A percentile compares a stretch with the other conserved stretches of the same genome.
These are phyloP conservation scores for Carabus problematicus DNA, from an alignment of 2,888 invertebrate species.

Conservation along the genomic window DNA sequence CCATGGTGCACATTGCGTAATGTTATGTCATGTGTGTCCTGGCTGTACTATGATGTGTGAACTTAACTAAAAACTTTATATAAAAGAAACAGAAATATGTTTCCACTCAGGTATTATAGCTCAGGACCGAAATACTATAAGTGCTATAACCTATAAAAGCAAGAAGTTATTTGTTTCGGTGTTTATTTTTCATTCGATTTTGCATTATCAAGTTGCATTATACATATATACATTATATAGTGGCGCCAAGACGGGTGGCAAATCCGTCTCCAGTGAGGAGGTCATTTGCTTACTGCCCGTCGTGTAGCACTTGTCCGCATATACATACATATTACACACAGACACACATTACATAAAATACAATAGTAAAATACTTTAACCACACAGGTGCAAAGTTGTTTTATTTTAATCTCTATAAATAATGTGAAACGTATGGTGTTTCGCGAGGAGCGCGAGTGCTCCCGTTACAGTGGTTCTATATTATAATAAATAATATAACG, in stretches of 20 bases:
- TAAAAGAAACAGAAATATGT: constrained; percentile 50
- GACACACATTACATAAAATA: neutral
- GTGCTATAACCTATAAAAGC: constrained; percentile 41
- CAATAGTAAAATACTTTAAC: constrained; percentile 21
- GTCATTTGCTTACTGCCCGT: no score
- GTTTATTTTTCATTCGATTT: constrained; percentile 30
- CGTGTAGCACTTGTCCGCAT: neutral
- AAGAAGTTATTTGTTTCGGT: constrained; percentile 37
- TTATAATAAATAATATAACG: constrained; percentile 28
- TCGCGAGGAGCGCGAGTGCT: constrained; percentile 17
- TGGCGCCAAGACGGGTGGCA: no score
- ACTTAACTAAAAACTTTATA: constrained; percentile 44
- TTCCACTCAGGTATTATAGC: constrained; percentile 60
- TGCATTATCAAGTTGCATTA: constrained; percentile 40
- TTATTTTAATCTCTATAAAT: constrained; percentile 18
- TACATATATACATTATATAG: no score
- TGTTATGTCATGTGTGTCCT: constrained; percentile 20
- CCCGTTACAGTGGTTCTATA: constrained; percentile 33
- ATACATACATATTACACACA: neutral
- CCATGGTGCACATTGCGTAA: constrained; percentile 17
- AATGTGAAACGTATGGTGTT: constrained; percentile 10
- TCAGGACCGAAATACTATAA: constrained; percentile 53
- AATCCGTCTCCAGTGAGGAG: no score
- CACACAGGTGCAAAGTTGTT: constrained; percentile 38
- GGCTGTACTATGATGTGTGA: constrained; percentile 28